Evolutionary conservation across 2,888 invertebrate genomes (phyloP).

Genomic region (Leucophenga montana): DNA sequence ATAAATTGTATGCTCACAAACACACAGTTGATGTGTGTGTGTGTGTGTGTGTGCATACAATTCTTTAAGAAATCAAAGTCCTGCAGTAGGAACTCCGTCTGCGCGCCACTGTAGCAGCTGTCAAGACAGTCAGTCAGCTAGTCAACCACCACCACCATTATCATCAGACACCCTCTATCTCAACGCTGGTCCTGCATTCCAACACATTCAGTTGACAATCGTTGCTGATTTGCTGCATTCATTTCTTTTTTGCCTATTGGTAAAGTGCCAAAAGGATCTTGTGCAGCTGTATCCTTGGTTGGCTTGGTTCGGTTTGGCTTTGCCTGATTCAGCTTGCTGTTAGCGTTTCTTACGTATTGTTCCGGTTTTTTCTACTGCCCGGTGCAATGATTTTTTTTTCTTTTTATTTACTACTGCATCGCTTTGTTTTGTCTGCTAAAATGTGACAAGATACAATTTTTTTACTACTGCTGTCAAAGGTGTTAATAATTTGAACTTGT

Average conservation of each 20-base stretch:
- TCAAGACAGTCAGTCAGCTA: background rate
- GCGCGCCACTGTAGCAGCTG: constrained; percentile 22
- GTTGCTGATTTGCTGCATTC: background rate
- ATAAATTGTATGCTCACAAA: constrained; percentile 29
- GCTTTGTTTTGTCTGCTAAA: constrained; percentile 12
- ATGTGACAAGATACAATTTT: constrained; percentile 15
- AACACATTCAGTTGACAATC: constrained; percentile 13
- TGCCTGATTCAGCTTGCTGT: background rate
- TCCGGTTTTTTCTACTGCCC: constrained; percentile 28
- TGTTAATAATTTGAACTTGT: constrained; percentile 5
- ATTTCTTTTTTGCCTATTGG: constrained; percentile 15
- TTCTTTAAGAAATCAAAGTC: constrained; percentile 17
- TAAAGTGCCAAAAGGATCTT: constrained; percentile 14
- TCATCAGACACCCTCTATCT: too few species aligned
- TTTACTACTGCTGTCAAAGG: constrained; percentile 8
- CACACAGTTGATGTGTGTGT: too few species aligned
- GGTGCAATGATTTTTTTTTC: constrained; percentile 23
- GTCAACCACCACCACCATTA: too few species aligned
- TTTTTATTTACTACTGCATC: background rate
- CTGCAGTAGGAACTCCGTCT: background rate
- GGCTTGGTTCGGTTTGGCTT: background rate
- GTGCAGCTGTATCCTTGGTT: too few species aligned
- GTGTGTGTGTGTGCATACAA: too few species aligned
- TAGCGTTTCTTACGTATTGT: constrained; percentile 14
- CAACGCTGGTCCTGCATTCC: too few species aligned